Evolutionary conservation across 64 coral and sea anemone species (phyloP).

Genomic region (Dendronephthya gigantea): DNA sequence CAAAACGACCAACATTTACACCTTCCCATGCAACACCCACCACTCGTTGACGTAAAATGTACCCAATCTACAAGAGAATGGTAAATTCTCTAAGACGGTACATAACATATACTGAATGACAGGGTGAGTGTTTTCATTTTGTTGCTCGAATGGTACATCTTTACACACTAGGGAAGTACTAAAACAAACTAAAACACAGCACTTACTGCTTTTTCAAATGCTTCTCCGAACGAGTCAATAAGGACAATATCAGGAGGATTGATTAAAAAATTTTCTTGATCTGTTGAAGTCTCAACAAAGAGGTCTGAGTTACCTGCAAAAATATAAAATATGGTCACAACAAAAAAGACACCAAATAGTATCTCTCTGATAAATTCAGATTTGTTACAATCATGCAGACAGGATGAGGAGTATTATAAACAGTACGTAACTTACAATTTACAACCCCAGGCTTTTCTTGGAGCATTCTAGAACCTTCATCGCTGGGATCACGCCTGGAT

Average conservation of each 20-base stretch:
- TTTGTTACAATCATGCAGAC: not conserved
- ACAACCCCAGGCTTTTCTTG: not conserved
- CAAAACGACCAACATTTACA: conserved; percentile 1
- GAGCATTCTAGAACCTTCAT: not conserved
- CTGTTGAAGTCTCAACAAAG: not conserved
- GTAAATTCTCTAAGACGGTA: no score
- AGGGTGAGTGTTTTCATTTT: not conserved
- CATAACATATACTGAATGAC: no score
- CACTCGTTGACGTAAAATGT: not conserved
- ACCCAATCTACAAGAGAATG: not conserved
- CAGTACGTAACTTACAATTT: not conserved
- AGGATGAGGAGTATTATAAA: no score
- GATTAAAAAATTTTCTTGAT: not conserved
- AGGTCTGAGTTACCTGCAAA: not conserved
- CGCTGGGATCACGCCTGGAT: conserved; percentile 9
- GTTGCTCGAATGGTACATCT: not conserved
- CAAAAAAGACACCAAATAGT: no score
- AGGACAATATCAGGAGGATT: not conserved
- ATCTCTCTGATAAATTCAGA: not conserved
- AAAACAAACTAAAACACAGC: not conserved
- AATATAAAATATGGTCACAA: not conserved
- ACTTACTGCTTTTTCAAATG: conserved; percentile 7
- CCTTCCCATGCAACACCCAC: conserved; percentile 6
- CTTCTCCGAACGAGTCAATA: not conserved
- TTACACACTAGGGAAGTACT: not conserved